Evolutionary conservation across 2,113 vertebrate species (phyloP).

Genomic region (Bufo gargarizans): DNA sequence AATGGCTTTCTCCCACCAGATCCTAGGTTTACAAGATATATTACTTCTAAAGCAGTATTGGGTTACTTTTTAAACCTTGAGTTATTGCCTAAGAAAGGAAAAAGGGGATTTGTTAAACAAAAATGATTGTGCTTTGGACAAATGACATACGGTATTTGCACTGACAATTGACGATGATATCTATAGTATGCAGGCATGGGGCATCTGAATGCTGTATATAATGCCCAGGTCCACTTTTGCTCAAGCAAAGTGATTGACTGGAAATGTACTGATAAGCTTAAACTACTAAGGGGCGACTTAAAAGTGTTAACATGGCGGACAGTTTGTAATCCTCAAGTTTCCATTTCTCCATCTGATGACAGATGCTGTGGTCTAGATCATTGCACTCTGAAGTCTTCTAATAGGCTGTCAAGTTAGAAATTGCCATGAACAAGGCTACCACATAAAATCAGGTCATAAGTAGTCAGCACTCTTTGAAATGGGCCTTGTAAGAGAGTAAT

Average conservation of each 20-base stretch:
- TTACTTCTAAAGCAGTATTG: constrained; percentile 30
- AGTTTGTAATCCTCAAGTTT: not conserved
- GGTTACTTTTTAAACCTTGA: constrained; percentile 18
- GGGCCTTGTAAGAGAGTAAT: no score
- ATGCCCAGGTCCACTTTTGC: not conserved
- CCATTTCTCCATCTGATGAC: not conserved
- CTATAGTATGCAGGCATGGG: not conserved
- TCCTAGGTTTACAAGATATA: constrained; percentile 23
- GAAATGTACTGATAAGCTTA: constrained; percentile 2
- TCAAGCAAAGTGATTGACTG: not conserved
- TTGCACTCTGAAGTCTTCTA: not conserved
- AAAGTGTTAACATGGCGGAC: constrained; percentile 3
- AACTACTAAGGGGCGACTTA: not conserved
- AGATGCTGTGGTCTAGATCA: not conserved
- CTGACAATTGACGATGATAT: constrained; percentile 3
- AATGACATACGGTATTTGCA: constrained; percentile 20
- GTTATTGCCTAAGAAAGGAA: constrained; percentile 25
- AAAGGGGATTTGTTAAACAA: constrained; percentile 32
- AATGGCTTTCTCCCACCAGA: constrained; percentile 21
- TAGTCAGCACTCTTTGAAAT: not conserved
- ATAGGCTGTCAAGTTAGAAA: not conserved
- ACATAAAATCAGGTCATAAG: not conserved
- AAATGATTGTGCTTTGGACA: constrained; percentile 35
- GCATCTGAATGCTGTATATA: not conserved
- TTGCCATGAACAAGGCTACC: not conserved